phyloP scores from a whole-genome alignment of 2,888 invertebrate species.

The Protonemura montana region DNA sequence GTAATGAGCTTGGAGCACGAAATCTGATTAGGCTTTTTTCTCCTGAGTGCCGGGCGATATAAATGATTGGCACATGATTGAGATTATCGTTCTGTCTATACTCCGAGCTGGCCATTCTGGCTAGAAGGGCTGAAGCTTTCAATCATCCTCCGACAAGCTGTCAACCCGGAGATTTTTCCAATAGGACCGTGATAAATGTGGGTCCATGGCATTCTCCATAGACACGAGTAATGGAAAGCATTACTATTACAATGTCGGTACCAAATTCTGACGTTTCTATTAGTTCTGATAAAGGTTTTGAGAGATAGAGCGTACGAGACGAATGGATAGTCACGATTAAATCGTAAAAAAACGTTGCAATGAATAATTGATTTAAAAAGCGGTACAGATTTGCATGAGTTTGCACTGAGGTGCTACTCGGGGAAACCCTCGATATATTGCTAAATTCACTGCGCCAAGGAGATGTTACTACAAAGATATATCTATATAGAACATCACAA shows the following conservation, averaged over 20 bases:
- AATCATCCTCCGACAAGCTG: constrained; percentile 15
- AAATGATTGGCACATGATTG: background rate
- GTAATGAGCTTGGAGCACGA: background rate
- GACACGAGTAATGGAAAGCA: constrained; percentile 26
- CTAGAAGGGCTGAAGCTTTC: background rate
- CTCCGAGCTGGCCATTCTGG: background rate
- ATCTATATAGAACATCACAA: too few species aligned
- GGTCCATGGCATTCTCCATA: background rate
- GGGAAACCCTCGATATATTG: too few species aligned
- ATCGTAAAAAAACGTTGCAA: background rate
- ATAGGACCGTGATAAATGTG: constrained; percentile 16
- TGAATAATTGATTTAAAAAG: background rate
- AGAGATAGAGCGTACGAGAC: background rate
- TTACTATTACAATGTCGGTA: constrained; percentile 17
- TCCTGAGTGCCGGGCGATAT: background rate
- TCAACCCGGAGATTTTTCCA: background rate
- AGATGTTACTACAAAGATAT: too few species aligned
- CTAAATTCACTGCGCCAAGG: too few species aligned
- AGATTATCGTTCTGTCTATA: background rate
- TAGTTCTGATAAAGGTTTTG: background rate
- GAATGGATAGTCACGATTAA: background rate
- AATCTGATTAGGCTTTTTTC: background rate
- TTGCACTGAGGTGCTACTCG: too few species aligned
- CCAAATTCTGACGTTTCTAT: constrained; percentile 26
- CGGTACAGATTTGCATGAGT: background rate